Percentiles rank a stretch among this genome's conserved stretches.
Evolutionary conservation across 2,113 vertebrate species (phyloP).

Genomic region (Stigmatopora nigra): DNA sequence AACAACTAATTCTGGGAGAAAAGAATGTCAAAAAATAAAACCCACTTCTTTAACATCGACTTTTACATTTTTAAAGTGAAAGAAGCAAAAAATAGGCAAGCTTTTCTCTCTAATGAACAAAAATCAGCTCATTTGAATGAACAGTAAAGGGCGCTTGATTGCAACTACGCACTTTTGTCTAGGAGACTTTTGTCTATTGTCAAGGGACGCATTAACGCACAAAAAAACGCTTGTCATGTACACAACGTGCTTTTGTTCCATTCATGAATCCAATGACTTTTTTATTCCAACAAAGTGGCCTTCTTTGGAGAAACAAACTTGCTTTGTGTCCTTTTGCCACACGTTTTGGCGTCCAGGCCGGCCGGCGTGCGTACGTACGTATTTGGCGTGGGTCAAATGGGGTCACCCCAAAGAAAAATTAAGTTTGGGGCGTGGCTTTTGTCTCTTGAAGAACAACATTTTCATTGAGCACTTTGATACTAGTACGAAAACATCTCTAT

Average conservation of each 20-base stretch:
- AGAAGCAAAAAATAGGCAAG: too few species aligned
- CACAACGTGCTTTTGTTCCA: conserved; percentile 1
- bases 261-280: background rate
- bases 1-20: too few species aligned
- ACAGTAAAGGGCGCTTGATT: background rate
- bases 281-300: conserved; percentile 3
- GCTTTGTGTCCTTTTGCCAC: conserved; percentile 1
- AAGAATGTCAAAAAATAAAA: too few species aligned
- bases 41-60: too few species aligned
- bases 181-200: background rate
- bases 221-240: conserved; percentile 13
- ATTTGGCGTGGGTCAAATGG: background rate
- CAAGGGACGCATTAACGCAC: background rate
- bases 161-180: background rate
- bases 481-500: too few species aligned
- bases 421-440: background rate
- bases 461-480: too few species aligned
- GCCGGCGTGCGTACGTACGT: conserved; percentile 1
- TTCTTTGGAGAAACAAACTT: conserved; percentile 12
- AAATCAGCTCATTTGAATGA: background rate
- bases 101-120: too few species aligned
- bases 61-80: too few species aligned
- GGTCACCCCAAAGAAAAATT: background rate
- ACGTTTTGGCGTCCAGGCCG: conserved; percentile 6
- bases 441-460: conserved; percentile 20